Base-by-base conservation (phyloP, 1,140 invertebrate species). In the Leptestheria dahalacensis region DNA sequence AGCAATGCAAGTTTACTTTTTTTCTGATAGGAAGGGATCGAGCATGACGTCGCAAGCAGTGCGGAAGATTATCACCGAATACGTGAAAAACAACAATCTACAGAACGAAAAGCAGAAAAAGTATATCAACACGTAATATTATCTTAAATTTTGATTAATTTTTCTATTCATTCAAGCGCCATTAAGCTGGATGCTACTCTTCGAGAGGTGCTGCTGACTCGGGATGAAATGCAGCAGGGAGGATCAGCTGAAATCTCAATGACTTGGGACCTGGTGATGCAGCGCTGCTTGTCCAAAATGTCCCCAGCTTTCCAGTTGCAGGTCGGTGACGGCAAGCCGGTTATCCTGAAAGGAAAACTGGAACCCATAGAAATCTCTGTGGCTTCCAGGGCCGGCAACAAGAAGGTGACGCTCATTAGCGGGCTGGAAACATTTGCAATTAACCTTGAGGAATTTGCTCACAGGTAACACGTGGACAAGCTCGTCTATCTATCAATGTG, bases 321-420 rank as follows among this genome's bases (percentile, higher is more conserved):
- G 3, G 76, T 78, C 64, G 73, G 75, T 3, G 75, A 76, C 58
- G 78, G 79, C 28, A 72, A 76, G 46, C 77, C 75, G 46, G 69
- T 79, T 50, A 69, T 86, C 4, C 78, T 77, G 59, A 85, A 82
- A 66, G 82, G 83, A 48, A 84, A 88, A 71, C 72, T 92, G 61
- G 80, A 86, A 33, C 82, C 84, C 15, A 85, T 93, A 60, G 81
- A 82, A 64, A 83, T 94, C 70, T 79, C 79, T 11, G 80, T 91
- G 2, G 81, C 79, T 15, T 83, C 81, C n/a, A 73, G 90, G 57
- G 79, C 81, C 24, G 83, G 84, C n/a, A 89, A 89, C 68, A 95
- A 95, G 71, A 93, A 92, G 77, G 88, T 90, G 64, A 94, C 91
- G 1, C 70, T 94, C 41, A 79, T 95, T 0, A 86, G 88, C 63